Conservation (phyloP, 53 echinoderm and acorn worm species). For the Paelopatides confundens region DNA sequence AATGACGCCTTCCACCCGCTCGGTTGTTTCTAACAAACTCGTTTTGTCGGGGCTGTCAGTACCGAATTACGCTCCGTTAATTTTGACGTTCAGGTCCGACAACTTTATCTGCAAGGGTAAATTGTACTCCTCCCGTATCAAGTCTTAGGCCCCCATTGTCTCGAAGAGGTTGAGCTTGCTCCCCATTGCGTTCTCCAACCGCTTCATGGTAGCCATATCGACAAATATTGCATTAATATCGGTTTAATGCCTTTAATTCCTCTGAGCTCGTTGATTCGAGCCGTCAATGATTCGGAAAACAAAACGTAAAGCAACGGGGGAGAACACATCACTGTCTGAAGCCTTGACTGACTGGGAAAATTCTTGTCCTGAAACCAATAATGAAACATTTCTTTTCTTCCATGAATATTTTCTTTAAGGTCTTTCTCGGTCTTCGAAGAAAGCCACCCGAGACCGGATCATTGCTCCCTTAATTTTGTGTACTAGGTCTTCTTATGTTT, state of each 20-base stretch:
- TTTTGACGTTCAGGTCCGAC: neutral
- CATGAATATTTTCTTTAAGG: no score
- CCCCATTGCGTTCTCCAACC: constrained; percentile 18
- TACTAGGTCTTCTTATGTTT: no score
- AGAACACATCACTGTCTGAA: constrained; percentile 44
- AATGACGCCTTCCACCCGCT: neutral
- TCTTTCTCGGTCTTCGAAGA: no score
- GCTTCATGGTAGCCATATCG: neutral
- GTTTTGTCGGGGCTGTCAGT: neutral
- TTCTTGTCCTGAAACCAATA: neutral
- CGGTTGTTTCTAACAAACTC: neutral
- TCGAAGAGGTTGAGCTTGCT: neutral
- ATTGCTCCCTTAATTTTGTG: no score
- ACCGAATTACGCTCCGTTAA: neutral
- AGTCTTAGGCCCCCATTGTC: neutral
- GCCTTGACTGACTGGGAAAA: no score
- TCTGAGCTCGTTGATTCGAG: neutral
- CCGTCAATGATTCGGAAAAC: constrained; percentile 43
- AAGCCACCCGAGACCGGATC: no score
- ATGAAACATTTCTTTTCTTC: neutral
- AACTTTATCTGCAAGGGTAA: neutral
- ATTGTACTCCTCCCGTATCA: neutral
- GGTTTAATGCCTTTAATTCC: constrained; percentile 14
- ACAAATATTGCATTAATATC: constrained; percentile 46
- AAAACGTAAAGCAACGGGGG: constrained; percentile 42